Evolutionary conservation across 1,140 invertebrate genomes (phyloP).

Genomic region (Caenorhabditis latens): DNA sequence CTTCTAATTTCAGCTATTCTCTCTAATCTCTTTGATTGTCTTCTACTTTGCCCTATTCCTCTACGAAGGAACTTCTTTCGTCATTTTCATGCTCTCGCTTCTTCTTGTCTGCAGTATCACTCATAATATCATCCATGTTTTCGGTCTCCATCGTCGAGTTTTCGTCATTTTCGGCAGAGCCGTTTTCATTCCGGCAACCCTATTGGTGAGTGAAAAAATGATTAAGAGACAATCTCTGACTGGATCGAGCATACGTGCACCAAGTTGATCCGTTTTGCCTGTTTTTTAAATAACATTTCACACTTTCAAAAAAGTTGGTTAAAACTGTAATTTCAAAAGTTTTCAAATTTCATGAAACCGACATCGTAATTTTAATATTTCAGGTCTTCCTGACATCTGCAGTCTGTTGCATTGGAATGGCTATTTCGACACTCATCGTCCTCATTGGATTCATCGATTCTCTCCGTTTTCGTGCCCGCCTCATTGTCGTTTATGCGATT

Average conservation of each 20-base stretch:
- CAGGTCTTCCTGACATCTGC: slow-evolving; percentile 36
- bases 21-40: slow-evolving; percentile 26
- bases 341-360: no score
- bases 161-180: slow-evolving; percentile 9
- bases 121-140: slow-evolving; percentile 46
- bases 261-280: no score
- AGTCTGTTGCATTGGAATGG: slow-evolving; percentile 30
- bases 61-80: slow-evolving; percentile 34
- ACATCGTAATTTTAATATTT: background rate
- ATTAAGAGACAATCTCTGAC: no score
- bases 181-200: background rate
- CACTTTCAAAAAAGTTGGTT: no score
- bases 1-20: background rate
- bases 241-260: no score
- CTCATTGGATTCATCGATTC: slow-evolving; percentile 54
- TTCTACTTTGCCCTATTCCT: slow-evolving; percentile 42
- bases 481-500: slow-evolving; percentile 23
- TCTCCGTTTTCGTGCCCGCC: slow-evolving; percentile 1
- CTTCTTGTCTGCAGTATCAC: slow-evolving; percentile 35
- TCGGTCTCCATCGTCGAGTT: slow-evolving; percentile 27
- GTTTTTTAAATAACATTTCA: no score
- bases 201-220: slow-evolving; percentile 3
- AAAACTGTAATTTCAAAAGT: no score
- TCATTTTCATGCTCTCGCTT: slow-evolving; percentile 10
- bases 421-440: slow-evolving; percentile 19